phyloP scores from a whole-genome alignment of 2,888 invertebrate species.

The Clistopyga incitator region DNA sequence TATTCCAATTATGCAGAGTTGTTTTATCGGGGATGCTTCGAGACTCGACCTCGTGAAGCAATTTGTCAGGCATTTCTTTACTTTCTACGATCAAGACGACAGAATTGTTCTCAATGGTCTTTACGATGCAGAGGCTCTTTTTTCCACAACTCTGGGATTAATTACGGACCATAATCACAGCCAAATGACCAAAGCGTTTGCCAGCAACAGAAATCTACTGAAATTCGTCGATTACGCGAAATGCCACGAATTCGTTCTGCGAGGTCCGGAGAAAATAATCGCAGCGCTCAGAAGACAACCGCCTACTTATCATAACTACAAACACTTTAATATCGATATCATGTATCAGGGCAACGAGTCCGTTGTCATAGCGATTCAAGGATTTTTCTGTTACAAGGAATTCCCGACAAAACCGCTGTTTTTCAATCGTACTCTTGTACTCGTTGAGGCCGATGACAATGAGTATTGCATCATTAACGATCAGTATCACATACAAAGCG shows the following conservation, averaged over 20 bases:
- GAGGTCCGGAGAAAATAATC: slow-evolving; percentile 81
- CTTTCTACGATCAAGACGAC: slow-evolving; percentile 81
- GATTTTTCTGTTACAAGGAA: slow-evolving; percentile 79
- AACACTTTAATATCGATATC: slow-evolving; percentile 78
- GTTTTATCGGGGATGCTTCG: slow-evolving; percentile 76
- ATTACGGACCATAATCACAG: slow-evolving; percentile 77
- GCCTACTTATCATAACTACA: slow-evolving; percentile 78
- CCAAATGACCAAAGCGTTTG: slow-evolving; percentile 78
- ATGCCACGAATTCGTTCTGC: slow-evolving; percentile 80
- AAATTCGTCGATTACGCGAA: slow-evolving; percentile 83
- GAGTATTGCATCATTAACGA: slow-evolving; percentile 82
- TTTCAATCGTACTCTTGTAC: slow-evolving; percentile 80
- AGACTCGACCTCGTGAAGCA: slow-evolving; percentile 78
- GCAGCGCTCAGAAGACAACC: slow-evolving; percentile 77
- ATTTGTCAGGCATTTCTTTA: slow-evolving; percentile 80
- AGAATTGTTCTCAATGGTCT: slow-evolving; percentile 79
- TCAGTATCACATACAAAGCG: slow-evolving; percentile 80
- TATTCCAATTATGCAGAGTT: slow-evolving; percentile 71
- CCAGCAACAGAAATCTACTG: slow-evolving; percentile 79
- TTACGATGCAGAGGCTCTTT: slow-evolving; percentile 80
- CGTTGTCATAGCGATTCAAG: slow-evolving; percentile 78
- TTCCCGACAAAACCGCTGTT: slow-evolving; percentile 74
- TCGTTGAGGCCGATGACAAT: slow-evolving; percentile 79
- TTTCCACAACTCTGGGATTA: slow-evolving; percentile 80
- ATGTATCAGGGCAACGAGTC: slow-evolving; percentile 74